phyloP scores from a whole-genome alignment of 1,140 invertebrate species.

The Trichonephila inaurata region DNA sequence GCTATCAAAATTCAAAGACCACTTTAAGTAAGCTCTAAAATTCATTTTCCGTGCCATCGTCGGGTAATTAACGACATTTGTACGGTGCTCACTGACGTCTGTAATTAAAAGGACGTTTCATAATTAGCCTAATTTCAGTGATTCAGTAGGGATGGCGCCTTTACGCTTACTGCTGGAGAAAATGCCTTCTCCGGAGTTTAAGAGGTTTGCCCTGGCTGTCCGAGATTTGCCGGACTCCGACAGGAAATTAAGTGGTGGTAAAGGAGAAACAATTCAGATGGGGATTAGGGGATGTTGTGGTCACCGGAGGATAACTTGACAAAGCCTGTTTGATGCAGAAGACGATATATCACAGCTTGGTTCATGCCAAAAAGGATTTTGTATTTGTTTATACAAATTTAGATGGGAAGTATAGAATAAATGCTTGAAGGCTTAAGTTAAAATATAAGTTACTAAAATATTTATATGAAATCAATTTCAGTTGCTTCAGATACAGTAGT shows the following conservation, averaged over 20 bases:
- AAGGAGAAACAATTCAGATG: neutral
- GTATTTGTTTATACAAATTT: neutral
- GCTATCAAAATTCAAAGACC: no score
- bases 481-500: no score
- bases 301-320: neutral
- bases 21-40: neutral
- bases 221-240: neutral
- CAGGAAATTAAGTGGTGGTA: neutral
- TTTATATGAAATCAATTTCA: no score
- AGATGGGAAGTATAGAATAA: no score
- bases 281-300: neutral
- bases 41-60: neutral
- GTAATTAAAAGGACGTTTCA: constrained; percentile 6
- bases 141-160: constrained; percentile 6
- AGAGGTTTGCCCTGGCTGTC: neutral
- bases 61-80: neutral
- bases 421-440: no score
- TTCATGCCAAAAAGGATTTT: neutral
- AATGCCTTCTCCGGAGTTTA: neutral
- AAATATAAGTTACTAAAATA: no score
- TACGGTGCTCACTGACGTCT: neutral
- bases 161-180: neutral
- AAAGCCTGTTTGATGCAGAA: neutral
- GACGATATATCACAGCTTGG: neutral
- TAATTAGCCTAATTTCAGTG: constrained; percentile 3